A percentile compares a stretch with the other conserved stretches of the same genome.
Evolutionary conservation across 2,888 invertebrate species (phyloP).

Genomic region (Mythimna vitellina): DNA sequence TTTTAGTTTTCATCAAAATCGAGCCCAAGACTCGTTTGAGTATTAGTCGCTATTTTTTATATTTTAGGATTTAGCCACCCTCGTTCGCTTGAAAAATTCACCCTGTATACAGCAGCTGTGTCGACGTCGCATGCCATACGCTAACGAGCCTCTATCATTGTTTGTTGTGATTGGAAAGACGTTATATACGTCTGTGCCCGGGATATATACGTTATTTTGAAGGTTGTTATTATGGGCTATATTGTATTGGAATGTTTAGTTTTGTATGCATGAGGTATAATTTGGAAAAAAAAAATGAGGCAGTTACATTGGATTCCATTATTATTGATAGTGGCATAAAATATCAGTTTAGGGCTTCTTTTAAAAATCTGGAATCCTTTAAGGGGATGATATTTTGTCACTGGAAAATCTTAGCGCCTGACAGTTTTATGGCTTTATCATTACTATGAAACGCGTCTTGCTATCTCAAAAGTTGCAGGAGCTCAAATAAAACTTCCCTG

Average conservation of each 20-base stretch:
- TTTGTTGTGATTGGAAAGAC: conserved; percentile 35
- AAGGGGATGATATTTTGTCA: background rate
- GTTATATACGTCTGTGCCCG: background rate
- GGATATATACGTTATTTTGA: conserved; percentile 2
- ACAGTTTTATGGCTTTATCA: background rate
- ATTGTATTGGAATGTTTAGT: background rate
- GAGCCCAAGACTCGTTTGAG: too few relatives aligned
- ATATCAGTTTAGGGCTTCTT: background rate
- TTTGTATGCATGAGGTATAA: background rate
- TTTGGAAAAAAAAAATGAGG: background rate
- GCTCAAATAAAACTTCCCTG: background rate
- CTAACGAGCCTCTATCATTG: conserved; percentile 14
- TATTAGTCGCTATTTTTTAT: too few relatives aligned
- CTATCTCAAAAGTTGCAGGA: conserved; percentile 1
- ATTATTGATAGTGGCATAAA: background rate
- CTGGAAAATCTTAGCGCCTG: conserved; percentile 10
- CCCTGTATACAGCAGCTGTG: background rate
- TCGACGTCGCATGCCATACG: conserved; percentile 21
- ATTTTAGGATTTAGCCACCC: too few relatives aligned
- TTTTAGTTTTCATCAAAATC: too few relatives aligned
- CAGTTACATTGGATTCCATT: too few relatives aligned
- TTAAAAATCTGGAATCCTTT: background rate
- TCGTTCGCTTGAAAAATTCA: too few relatives aligned
- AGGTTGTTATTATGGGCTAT: conserved; percentile 15
- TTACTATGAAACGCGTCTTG: background rate